Evolutionary conservation across 2,797 vertebrate species (phyloP), one percentile per base, ranked within the genome.

Genomic region (Sternarchorhynchus goeldii): DNA sequence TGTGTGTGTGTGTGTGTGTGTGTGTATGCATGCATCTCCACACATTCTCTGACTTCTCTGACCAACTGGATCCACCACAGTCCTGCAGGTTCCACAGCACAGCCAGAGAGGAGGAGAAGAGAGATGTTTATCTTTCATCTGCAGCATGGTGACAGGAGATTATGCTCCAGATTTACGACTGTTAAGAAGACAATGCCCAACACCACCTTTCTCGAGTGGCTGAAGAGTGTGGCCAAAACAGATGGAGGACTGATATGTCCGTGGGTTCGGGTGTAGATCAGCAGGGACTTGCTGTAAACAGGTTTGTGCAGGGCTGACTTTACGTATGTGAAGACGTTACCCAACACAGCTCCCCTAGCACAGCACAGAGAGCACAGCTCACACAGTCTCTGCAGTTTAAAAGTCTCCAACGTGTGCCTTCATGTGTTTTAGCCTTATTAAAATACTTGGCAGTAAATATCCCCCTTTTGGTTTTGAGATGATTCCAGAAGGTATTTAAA

Each of bases 61-160:
- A 91, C 89, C 90, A 87, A 84, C 66, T 83, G 88, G 89, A 88
- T 85, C 84, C 90, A 89, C 90, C 89, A 59, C 85, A 90, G 85
- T 90, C 91, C 92, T 87, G 85, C 82, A 90, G 93, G 91, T 90
- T 89, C 88, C 87, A 87, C 87, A 88, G 59, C 87, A 87, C 87
- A 89, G 59, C 50, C 71, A 53, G 36, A 77, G 69, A 71, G 82
- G 73, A 72, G 56, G 69, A 74, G 34, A 74, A 56, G 89, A 91
- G 88, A 93, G 91, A 94, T 94, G 91, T 89, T 92, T 93, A 94
- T 94, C 92, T 93, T 91, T 92, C 92, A 93, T 93, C 92, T 93
- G 88, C 89, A 53, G 70, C 92, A 92, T 93, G 92, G 90, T 92
- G 92, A 92, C 90, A 91, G 92, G 88, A 92, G 92, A 93, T 93